Base-by-base conservation (phyloP, 2,888 invertebrate species). In the Pollenia angustigena region DNA sequence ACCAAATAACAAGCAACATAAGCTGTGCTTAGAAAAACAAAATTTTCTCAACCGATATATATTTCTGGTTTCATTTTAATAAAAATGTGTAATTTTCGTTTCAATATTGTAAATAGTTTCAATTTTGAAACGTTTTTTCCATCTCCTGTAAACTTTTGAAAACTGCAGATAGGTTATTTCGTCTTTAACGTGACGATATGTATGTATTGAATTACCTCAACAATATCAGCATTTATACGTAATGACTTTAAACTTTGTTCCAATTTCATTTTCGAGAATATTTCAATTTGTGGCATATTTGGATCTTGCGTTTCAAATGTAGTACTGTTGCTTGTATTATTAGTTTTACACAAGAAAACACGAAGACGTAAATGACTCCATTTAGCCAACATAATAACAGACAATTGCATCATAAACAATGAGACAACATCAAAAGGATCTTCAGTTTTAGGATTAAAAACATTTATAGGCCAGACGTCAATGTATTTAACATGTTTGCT, bases 391-490 rank as follows among this genome's bases (percentile, higher is more conserved):
- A 98, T 98, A 75, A 99, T 99, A 89, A 99, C 99, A 0, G 99
- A 98, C 88, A 99, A 94, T 91, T 99, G 99, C 93, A 99, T 96
- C 95, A 99, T 97, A 94, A 99, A 99, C 87, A 99, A 94, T 12
- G 98, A 96, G 4, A 97, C 97, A 88, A 97, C 97, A 89, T 98
- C 98, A 94, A 98, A 98, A 76, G 96, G 96, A 93, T 96, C 97
- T 91, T 95, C 96, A 92, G 95, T 95, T 85, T 94, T 96, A 87
- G 96, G 97, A 90, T 95, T 94, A 88, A 99, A 95, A 89, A 98
- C 96, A 92, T 99, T 99, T 1, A 99, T 96, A 1, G 99, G 97
- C 99, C 99, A 99, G 6, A 99, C 98, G 94, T 99, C 99, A 82
- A 99, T 98, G 94, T 96, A 98, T 89, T 95, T 95, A 42, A 96